Evolutionary conservation across 2,113 vertebrate genomes (phyloP), one percentile per base, ranked within the genome.

Genomic region (Sinocyclocheilus anophthalmus): DNA sequence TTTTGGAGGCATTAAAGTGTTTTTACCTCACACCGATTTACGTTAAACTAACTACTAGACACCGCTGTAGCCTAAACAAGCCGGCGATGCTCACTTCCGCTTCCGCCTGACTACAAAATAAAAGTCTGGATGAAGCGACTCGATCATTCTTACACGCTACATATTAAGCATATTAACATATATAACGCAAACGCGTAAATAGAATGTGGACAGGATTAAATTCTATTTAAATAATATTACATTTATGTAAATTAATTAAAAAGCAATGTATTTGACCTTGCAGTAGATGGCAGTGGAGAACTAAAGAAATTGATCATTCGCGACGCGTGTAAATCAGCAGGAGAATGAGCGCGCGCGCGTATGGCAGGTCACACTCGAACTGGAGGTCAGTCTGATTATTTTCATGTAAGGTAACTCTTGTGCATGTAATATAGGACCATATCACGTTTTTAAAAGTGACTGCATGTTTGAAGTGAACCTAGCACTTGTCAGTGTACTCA

Each of bases 101-200:
- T 86, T 82, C 79, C 85, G 37, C 39, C 10, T 48, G 53, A 45
- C 24, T 76, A 86, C 79, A 86, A 86, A 76, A 24, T 86, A 86
- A 86, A 86, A 76, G 85, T 76, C 26, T 20, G 2, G 30, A 14
- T 1, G 81, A 80, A 12, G 12, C 7, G 14, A 11, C 2, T 33
- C 7, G 1, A 16, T 20, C 1, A 26, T 22, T 57, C 9, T 16
- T 53, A 1, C 4, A 20, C 30, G 30, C 16, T 33, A 11, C 24
- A 33, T 39, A 45, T 75, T 14, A 75, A 61, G 33, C 1, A 12
- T 33, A 33, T 42, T 5, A 26, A 65, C 11, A 33, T 22, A 10
- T 70, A 16, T 70, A 70, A 53, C 48, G 69, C 42, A 70, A 14
- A 30, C 14, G 22, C 9, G 14, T 10, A 48, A 81, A 26, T 4